Evolutionary conservation across 2,797 vertebrate genomes (phyloP).

Genomic region (Rhinatrema bivittatum): DNA sequence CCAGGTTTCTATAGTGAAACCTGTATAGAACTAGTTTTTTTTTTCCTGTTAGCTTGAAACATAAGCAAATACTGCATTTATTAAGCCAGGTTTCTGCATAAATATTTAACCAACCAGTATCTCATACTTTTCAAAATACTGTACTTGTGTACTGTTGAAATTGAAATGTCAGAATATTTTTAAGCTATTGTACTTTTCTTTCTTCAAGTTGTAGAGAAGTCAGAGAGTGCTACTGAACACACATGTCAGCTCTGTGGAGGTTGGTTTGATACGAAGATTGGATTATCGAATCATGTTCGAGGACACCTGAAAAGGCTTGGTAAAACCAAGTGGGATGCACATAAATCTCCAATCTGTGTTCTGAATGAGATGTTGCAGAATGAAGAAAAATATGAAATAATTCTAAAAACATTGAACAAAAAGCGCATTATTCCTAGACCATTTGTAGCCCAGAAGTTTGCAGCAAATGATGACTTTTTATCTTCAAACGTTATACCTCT

Average conservation of each 20-base stretch:
- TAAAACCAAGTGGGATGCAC: conserved; percentile 77
- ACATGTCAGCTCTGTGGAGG: conserved; percentile 92
- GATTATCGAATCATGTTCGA: conserved; percentile 94
- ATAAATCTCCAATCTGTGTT: conserved; percentile 87
- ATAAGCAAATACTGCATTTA: no score
- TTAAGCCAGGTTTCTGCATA: no score
- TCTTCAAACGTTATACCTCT: conserved; percentile 68
- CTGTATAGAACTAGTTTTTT: no score
- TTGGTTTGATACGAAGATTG: conserved; percentile 93
- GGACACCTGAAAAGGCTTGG: conserved; percentile 95
- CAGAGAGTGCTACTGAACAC: conserved; percentile 75
- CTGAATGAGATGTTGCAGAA: conserved; percentile 95
- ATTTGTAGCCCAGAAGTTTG: conserved; percentile 71
- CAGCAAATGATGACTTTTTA: conserved; percentile 66
- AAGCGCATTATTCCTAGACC: conserved; percentile 74
- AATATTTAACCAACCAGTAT: conserved; percentile 6
- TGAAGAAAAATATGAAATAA: conserved; percentile 89
- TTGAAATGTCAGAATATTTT: conserved; percentile 10
- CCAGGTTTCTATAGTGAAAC: no score
- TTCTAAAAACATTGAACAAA: conserved; percentile 85
- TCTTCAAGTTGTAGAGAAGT: conserved; percentile 71
- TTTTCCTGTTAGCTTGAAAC: no score
- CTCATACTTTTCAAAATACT: conserved; percentile 13
- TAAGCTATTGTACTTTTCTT: no score
- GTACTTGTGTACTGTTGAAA: conserved; percentile 12